A percentile compares a stretch with the other conserved stretches of the same genome.
Conservation (phyloP, 2,888 invertebrate genomes). For the Autographa pulchrina region DNA sequence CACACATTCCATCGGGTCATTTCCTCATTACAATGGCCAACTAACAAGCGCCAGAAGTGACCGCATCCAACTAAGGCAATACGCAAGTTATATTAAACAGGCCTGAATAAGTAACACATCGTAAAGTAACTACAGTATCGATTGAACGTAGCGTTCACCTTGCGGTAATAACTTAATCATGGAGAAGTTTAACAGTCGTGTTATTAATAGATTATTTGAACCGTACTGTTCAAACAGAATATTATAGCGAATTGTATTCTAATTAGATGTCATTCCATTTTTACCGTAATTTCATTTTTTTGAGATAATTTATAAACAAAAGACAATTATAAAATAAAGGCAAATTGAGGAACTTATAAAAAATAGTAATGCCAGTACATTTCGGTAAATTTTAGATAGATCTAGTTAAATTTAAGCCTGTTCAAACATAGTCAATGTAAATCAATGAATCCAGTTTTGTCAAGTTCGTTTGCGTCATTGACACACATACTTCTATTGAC, state of each 20-base stretch:
- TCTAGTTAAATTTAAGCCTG: background rate
- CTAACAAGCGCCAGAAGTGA: background rate
- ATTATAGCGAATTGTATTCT: background rate
- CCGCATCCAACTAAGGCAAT: slow-evolving; percentile 1
- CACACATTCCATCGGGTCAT: slow-evolving; percentile 11
- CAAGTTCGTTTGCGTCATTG: background rate
- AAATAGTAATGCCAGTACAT: too few species aligned
- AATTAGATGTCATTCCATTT: background rate
- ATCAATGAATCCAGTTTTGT: background rate
- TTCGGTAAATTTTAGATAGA: background rate
- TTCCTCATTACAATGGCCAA: background rate
- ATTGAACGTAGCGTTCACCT: slow-evolving; percentile 3
- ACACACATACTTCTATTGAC: background rate
- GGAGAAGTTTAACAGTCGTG: background rate
- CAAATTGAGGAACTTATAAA: too few species aligned
- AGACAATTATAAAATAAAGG: too few species aligned
- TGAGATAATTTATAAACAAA: too few species aligned
- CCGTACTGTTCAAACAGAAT: slow-evolving; percentile 4
- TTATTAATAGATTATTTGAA: slow-evolving; percentile 5
- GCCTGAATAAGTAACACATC: slow-evolving; percentile 13
- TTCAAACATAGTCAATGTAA: background rate
- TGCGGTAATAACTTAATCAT: slow-evolving; percentile 7
- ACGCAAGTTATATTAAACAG: slow-evolving; percentile 10
- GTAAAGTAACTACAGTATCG: slow-evolving; percentile 5
- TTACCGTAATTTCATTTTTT: too few species aligned